Evolutionary conservation across 2,888 invertebrate species (phyloP).

Genomic region (Meloe dianella): DNA sequence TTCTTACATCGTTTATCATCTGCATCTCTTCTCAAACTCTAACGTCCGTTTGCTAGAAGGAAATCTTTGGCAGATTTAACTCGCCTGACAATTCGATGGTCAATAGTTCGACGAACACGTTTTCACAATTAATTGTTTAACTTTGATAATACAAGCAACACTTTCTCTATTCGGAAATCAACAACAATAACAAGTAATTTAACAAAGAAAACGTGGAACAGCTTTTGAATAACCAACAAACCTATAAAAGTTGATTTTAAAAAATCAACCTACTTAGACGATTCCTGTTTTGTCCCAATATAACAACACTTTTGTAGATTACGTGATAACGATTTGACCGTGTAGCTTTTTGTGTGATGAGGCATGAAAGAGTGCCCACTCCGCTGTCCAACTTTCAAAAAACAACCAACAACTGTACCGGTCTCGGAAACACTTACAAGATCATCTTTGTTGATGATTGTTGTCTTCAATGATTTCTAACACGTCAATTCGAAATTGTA

Average conservation of each 20-base stretch:
- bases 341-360: not conserved
- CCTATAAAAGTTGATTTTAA: not conserved
- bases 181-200: not conserved
- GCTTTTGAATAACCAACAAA: no score
- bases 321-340: not conserved
- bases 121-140: constrained; percentile 12
- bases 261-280: no score
- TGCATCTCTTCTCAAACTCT: constrained; percentile 33
- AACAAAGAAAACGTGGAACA: no score
- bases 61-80: constrained; percentile 21
- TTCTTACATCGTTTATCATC: constrained; percentile 52
- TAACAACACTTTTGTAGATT: constrained; percentile 4
- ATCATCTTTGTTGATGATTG: not conserved
- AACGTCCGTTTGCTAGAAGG: constrained; percentile 29
- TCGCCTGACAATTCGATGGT: not conserved
- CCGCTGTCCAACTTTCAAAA: not conserved
- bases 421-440: not conserved
- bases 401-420: not conserved
- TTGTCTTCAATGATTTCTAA: not conserved
- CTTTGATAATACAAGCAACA: not conserved
- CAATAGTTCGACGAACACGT: not conserved
- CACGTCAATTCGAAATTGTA: not conserved
- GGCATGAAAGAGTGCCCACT: not conserved
- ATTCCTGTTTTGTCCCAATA: not conserved
- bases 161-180: not conserved